phyloP scores from a whole-genome alignment of 92 coral and sea anemone genomes.

The Phymanthus crucifer region DNA sequence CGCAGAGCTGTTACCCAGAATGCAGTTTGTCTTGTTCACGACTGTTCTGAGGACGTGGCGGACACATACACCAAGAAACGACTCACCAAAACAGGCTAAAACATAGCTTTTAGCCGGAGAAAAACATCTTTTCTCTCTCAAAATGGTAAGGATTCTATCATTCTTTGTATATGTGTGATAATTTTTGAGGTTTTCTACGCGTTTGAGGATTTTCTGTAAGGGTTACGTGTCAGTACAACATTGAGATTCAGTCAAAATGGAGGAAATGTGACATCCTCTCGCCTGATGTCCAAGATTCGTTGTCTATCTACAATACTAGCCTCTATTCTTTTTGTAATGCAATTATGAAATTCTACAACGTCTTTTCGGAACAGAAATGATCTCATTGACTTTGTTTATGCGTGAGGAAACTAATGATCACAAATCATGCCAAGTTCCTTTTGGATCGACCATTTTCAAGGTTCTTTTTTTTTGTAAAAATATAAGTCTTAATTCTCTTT shows the following conservation, averaged over 20 bases:
- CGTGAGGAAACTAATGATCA: neutral
- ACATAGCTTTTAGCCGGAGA: slow-evolving; percentile 58
- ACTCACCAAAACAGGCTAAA: slow-evolving; percentile 70
- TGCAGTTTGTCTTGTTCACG: slow-evolving; percentile 64
- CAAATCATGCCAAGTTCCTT: neutral
- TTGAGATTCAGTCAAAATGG: slow-evolving; percentile 15
- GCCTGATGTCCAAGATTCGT: slow-evolving; percentile 1
- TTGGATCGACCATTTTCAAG: neutral
- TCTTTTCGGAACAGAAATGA: neutral
- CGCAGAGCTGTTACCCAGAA: slow-evolving; percentile 65
- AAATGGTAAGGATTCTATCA: slow-evolving; percentile 68
- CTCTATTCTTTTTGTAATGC: neutral
- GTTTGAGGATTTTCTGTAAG: neutral
- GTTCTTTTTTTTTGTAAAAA: neutral
- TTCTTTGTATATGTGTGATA: neutral
- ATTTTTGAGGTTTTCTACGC: neutral
- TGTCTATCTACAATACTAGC: neutral
- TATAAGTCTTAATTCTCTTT: neutral
- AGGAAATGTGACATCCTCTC: slow-evolving; percentile 18
- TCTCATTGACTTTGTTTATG: neutral
- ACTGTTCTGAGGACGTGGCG: slow-evolving; percentile 98
- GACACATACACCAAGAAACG: slow-evolving; percentile 52
- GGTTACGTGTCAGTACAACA: slow-evolving; percentile 25
- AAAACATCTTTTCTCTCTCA: slow-evolving; percentile 50
- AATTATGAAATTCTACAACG: neutral